Evolutionary conservation across 1,140 invertebrate genomes (phyloP).

Genomic region (Lepidurus arcticus): DNA sequence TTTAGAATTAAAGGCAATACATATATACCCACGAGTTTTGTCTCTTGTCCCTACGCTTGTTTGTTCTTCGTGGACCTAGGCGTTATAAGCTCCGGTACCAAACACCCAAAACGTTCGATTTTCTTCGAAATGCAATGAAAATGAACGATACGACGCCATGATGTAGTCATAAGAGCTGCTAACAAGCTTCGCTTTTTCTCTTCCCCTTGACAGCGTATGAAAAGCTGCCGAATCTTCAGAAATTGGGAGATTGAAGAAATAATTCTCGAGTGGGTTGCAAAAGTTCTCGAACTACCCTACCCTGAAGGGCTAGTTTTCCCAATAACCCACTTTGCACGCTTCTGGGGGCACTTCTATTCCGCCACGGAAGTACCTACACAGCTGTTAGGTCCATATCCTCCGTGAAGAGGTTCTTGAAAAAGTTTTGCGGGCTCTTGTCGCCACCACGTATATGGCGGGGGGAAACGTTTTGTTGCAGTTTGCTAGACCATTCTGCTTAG

Average conservation of each 20-base stretch:
- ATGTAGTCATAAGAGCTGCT: too few relatives aligned
- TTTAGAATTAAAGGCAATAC: background rate
- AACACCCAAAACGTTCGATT: too few relatives aligned
- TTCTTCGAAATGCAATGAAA: too few relatives aligned
- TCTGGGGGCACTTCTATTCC: background rate
- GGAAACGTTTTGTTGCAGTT: background rate
- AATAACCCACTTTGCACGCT: constrained; percentile 14
- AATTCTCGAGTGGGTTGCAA: background rate
- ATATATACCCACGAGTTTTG: too few relatives aligned
- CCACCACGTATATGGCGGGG: background rate
- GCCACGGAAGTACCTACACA: constrained; percentile 8
- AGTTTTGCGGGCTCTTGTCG: constrained; percentile 17
- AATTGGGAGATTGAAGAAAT: too few relatives aligned
- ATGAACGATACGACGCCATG: too few relatives aligned
- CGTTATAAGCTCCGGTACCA: too few relatives aligned
- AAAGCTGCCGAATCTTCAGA: too few relatives aligned
- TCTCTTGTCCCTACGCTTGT: too few relatives aligned
- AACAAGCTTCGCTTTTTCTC: too few relatives aligned
- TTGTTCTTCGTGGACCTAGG: too few relatives aligned
- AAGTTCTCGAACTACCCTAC: background rate
- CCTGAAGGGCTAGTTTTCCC: background rate
- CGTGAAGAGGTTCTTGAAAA: constrained; percentile 21
- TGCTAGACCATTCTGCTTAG: background rate
- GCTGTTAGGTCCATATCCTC: constrained; percentile 21
- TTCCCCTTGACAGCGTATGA: too few relatives aligned